Base-by-base conservation (phyloP, 2,113 vertebrate species). In the Rhombomys opimus region DNA sequence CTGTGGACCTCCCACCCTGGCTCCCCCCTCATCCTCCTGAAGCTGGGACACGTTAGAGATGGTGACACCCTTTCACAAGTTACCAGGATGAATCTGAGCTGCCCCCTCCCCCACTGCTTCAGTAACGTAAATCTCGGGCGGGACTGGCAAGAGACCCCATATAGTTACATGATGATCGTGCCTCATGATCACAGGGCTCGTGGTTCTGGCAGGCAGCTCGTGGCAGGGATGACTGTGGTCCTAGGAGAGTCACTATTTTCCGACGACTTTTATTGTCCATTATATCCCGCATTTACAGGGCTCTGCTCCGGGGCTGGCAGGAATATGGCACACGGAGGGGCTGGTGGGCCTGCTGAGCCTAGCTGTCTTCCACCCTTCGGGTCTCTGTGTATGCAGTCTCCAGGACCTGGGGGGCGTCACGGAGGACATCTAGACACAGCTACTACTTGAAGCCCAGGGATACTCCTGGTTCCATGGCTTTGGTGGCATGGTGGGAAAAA, bases 191-290 rank as follows among this genome's bases (percentile, higher is more conserved):
- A 96, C 96, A 75, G 97, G 97, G 97, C 92, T 91, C 54, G 32
- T 0, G 96, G 97, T 94, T 97, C 94, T 25, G 76, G 81, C 77
- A 81, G 96, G 90, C 89, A 2, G 93, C 63, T 0, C 63, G 90
- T 73, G 90, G 95, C 54, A 90, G 92, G 87, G 97, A 97, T 96
- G 95, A 93, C 97, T 98, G 94, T n/a, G 86, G 4, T 97, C 98
- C 98, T 98, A 76, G 96, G 98, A 98, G 98, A 98, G 97, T 96
- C 96, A 98, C 98, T 98, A 98, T 98, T 98, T 98, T 88, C 72
- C 0, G 41, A 97, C 90, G 98, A 99, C 98, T 98, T 99, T 98
- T 98, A 99, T 98, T 98, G 98, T 98, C 98, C 98, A 98, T 98
- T 98, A 98, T 97, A 97, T 97, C 97, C 97, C 32, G 61, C 96